Percentiles rank a stretch among this genome's conserved stretches.
phyloP scores from a whole-genome alignment of 2,888 invertebrate genomes.

The Cryptus viduatorius region DNA sequence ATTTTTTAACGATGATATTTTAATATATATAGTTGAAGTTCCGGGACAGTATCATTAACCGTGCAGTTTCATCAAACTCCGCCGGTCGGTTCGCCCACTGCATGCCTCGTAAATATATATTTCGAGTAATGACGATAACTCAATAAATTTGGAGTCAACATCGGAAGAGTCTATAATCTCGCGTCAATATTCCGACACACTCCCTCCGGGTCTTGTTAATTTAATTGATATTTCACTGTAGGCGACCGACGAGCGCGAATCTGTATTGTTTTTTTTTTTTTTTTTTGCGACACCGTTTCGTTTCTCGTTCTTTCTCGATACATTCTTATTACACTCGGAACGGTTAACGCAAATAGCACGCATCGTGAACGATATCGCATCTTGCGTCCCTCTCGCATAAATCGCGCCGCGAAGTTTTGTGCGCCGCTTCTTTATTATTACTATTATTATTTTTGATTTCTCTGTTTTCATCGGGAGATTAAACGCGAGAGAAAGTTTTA shows the following conservation, averaged over 20 bases:
- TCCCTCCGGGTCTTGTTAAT: neutral
- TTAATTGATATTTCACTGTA: neutral
- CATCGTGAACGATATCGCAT: slow-evolving; percentile 18
- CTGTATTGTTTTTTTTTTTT: slow-evolving; percentile 22
- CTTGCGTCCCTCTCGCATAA: slow-evolving; percentile 37
- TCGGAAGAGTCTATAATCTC: slow-evolving; percentile 39
- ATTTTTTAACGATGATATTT: too few relatives aligned
- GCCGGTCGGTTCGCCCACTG: slow-evolving; percentile 1
- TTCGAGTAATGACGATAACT: slow-evolving; percentile 34
- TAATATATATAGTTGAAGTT: neutral
- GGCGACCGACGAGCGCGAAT: neutral
- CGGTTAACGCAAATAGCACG: neutral
- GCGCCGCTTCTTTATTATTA: neutral
- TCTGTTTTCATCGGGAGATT: slow-evolving; percentile 17
- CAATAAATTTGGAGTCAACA: slow-evolving; percentile 15
- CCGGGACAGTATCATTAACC: neutral
- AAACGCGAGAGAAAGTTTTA: neutral
- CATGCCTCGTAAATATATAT: slow-evolving; percentile 20
- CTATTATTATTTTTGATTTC: neutral
- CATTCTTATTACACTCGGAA: slow-evolving; percentile 20
- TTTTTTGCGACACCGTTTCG: slow-evolving; percentile 5
- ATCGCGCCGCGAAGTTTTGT: slow-evolving; percentile 6
- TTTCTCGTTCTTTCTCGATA: slow-evolving; percentile 6
- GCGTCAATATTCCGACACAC: neutral
- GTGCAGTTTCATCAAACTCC: neutral